Evolutionary conservation across 2,113 vertebrate genomes (phyloP), one percentile per base, ranked within the genome.

Genomic region (Chlamydotis undulata): DNA sequence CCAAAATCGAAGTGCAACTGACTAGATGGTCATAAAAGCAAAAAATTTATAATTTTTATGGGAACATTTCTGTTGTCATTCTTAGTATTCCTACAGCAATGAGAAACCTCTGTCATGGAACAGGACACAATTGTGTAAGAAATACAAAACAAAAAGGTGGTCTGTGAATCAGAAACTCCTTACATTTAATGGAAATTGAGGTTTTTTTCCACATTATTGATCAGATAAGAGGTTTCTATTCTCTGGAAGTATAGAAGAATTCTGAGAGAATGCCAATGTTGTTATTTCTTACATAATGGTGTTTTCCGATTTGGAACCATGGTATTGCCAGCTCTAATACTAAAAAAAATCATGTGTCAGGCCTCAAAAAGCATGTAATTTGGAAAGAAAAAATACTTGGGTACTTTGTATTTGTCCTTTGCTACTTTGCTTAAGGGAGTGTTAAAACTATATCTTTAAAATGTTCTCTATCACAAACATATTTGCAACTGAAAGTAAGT

Each of bases 261-360:
- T 94, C 87, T 88, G 87, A 96, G 55, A 80, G 55, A 86, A 92
- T 67, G 82, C 43, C 69, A 89, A 21, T 64, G n/a, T 80, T 84
- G 75, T 53, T 83, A 67, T 92, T 94, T 94, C 64, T 64, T 64
- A 93, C 49, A 83, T 83, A 94, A 89, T 60, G 43, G 26, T 67
- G 64, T 59, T 94, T 90, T 96, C 43, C 4, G 9, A 56, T 75
- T 93, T 81, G 73, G 71, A 94, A 81, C 19, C 68, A 60, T 0
- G 4, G 21, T n/a, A 78, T 53, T 60, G 79, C 64, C 71, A 89
- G 70, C 28, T 74, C 56, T 16, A 86, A n/a, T 90, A 90, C 78
- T 86, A 77, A 93, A 95, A 43, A 43, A 94, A 71, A 28, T 47
- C 55, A 84, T 31, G 43, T 2, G 5, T 35, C 45, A 52, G 10